These are phyloP conservation scores for Microcaecilia unicolor DNA, from an alignment of 2,797 vertebrate species.

Conservation along the genomic window DNA sequence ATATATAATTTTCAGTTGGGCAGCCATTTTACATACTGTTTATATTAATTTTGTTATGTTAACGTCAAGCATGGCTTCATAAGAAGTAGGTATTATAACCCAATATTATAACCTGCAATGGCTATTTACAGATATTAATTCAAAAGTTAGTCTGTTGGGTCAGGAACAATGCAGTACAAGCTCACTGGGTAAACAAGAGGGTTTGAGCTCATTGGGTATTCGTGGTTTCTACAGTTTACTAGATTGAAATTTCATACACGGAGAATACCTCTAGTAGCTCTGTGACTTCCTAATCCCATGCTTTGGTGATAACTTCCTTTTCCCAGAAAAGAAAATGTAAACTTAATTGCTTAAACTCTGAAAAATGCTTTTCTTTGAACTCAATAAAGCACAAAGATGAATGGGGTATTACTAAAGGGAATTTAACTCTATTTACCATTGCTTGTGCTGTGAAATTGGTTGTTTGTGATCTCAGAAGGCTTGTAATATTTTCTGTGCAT, in stretches of 20 bases:
- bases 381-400: slow-evolving; percentile 54
- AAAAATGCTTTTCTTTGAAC: slow-evolving; percentile 57
- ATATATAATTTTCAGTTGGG: too few relatives aligned
- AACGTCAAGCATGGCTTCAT: too few relatives aligned
- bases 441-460: slow-evolving; percentile 58
- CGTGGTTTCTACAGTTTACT: slow-evolving; percentile 35
- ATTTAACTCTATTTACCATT: slow-evolving; percentile 52
- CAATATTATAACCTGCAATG: too few relatives aligned
- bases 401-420: slow-evolving; percentile 56
- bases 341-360: slow-evolving; percentile 56
- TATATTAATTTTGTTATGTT: too few relatives aligned
- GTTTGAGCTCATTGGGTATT: slow-evolving; percentile 19
- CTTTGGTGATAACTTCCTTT: slow-evolving; percentile 46
- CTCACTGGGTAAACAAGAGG: slow-evolving; percentile 41
- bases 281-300: slow-evolving; percentile 38
- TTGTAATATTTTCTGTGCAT: slow-evolving; percentile 31
- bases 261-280: slow-evolving; percentile 31
- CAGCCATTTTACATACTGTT: too few relatives aligned
- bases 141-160: slow-evolving; percentile 31
- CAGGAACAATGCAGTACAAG: slow-evolving; percentile 34
- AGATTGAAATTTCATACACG: slow-evolving; percentile 56
- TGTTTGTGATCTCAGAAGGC: slow-evolving; percentile 46
- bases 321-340: slow-evolving; percentile 35
- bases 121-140: too few relatives aligned
- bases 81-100: too few relatives aligned